Evolutionary conservation across 1,140 invertebrate genomes (phyloP).

Genomic region (Paraescarpia echinospica): DNA sequence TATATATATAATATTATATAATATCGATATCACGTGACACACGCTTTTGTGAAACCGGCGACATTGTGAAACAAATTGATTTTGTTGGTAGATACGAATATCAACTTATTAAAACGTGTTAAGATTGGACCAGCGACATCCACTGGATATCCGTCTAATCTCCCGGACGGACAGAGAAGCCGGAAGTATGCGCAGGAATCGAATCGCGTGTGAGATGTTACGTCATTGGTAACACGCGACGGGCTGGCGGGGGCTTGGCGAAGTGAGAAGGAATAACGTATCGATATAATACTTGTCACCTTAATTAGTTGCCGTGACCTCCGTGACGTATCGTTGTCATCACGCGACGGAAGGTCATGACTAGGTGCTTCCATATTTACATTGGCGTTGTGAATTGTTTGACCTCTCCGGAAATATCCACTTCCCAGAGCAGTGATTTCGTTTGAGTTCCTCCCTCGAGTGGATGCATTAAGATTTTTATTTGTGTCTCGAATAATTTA

Average conservation of each 20-base stretch:
- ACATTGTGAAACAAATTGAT: no score
- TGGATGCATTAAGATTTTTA: background rate
- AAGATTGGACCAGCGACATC: background rate
- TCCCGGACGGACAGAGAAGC: background rate
- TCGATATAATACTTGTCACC: background rate
- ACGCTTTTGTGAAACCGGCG: no score
- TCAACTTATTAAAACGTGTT: background rate
- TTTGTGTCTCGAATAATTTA: background rate
- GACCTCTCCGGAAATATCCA: background rate
- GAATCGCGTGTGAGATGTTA: background rate
- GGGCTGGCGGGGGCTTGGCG: background rate
- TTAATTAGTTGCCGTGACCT: background rate
- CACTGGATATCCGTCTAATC: background rate
- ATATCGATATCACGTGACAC: no score
- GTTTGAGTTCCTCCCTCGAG: background rate
- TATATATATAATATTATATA: no score
- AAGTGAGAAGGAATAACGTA: background rate
- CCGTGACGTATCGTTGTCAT: background rate
- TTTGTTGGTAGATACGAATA: background rate
- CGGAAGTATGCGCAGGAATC: background rate
- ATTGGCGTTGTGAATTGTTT: background rate
- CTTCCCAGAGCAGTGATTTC: background rate
- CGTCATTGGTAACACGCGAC: background rate
- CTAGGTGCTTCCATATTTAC: background rate
- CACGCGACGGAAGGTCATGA: background rate